These are phyloP conservation scores for Podargus strigoides DNA, from an alignment of 2,797 vertebrate genomes.

Conservation along the genomic window DNA sequence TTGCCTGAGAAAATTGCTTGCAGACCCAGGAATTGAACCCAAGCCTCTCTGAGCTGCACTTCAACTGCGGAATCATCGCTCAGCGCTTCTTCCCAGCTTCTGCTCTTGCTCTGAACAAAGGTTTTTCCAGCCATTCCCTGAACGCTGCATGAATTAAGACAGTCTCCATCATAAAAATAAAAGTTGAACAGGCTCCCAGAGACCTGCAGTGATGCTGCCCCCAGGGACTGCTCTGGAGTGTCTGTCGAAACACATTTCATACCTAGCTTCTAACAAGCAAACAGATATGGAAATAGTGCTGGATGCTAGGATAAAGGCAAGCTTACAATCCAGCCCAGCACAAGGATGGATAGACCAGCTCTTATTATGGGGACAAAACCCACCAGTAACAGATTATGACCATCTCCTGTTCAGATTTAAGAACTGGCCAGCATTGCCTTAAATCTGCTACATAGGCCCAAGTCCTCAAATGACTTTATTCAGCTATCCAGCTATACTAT, in stretches of 20 bases:
- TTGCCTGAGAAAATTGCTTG: neutral
- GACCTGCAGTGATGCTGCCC: neutral
- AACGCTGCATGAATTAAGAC: neutral
- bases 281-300: neutral
- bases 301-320: neutral
- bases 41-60: neutral
- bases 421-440: neutral
- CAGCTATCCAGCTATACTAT: neutral
- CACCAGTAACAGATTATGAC: neutral
- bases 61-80: neutral
- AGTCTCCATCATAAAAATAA: neutral
- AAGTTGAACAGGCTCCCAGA: constrained; percentile 8
- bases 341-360: neutral
- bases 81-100: neutral
- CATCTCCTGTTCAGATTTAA: neutral
- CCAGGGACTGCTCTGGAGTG: neutral
- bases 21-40: neutral
- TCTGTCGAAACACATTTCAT: constrained; percentile 5
- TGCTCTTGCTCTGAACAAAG: neutral
- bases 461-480: constrained; percentile 9
- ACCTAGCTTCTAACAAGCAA: neutral
- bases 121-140: neutral
- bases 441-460: neutral
- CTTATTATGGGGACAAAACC: neutral
- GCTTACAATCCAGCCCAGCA: neutral